Conservation (phyloP, 2,888 invertebrate genomes). For the Dicyrtomina minuta region DNA sequence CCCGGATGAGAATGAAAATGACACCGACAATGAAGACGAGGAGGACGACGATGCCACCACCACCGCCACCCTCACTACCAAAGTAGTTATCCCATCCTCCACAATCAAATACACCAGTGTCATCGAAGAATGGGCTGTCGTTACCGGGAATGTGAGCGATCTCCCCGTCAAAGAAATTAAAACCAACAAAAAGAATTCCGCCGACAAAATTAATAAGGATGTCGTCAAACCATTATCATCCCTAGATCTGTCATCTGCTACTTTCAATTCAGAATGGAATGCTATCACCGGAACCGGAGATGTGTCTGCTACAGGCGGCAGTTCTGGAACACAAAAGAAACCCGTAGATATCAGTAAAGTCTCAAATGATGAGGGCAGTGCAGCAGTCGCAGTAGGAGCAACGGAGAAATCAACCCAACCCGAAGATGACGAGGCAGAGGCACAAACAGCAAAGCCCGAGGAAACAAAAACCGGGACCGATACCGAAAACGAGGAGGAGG, state of each 20-base stretch:
- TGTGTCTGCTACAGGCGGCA: no score
- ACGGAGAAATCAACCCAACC: no score
- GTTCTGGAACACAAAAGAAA: no score
- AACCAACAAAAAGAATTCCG: background rate
- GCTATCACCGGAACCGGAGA: background rate
- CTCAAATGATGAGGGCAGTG: no score
- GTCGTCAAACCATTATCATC: background rate
- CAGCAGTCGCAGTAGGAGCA: no score
- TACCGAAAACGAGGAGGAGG: constrained; percentile 19
- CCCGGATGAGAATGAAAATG: background rate
- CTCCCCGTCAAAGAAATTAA: background rate
- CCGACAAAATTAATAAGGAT: no score
- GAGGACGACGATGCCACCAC: background rate
- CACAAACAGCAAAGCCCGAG: no score
- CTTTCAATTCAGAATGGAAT: constrained; percentile 8
- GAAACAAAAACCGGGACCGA: background rate
- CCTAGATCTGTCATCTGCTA: no score
- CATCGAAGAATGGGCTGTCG: constrained; percentile 12
- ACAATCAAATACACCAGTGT: background rate
- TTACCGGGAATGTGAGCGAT: constrained; percentile 13
- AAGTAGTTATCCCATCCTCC: background rate
- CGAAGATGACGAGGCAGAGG: no score
- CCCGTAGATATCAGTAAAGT: no score
- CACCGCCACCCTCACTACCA: background rate
- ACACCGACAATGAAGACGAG: background rate